Evolutionary conservation across 2,888 invertebrate genomes (phyloP), one percentile per base, ranked within the genome.

Genomic region (Andrena bucephala): DNA sequence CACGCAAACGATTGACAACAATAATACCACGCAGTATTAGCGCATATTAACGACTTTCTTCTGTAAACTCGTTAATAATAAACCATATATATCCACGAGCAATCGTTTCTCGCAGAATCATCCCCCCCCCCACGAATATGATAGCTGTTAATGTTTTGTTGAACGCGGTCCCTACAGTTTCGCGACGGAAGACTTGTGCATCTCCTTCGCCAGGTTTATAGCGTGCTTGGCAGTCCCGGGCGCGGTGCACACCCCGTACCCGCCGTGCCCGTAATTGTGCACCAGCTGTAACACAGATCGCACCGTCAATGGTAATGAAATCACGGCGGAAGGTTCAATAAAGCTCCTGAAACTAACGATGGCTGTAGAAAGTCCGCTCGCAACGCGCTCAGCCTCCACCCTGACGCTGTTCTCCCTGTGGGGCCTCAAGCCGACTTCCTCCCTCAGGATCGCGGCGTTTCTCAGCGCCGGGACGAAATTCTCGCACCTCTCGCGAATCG

Each of bases 231-330:
- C 96, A 0, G 98, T 98, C 8, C 99, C 99, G 36, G 99, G 99
- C 5, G 98, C 97, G 52, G 98, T 96, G 80, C 97, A 97, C 0
- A 99, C 97, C 0, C 99, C 99, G 92, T 98, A 98, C 0, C 98
- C 98, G 0, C 99, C 98, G 93, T 99, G 99, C 0, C 99, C 99
- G 92, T 99, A 99, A 94, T 99, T 98, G 93, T 99, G 99, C 6
- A 99, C 96, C 48, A 99, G 65, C 94, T 94, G 62, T 6, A 76
- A 83, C 13, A 70, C 2, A 65, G 16, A 68, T 60, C 52, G 31
- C 13, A 33, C 63, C n/a, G n/a, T 74, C 57, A 71, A 50, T 3
- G 8, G 27, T 10, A 52, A 60, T 8, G 13, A 20, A 31, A 60
- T 70, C 20, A 20, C 7, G 27, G 27, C 3, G 29, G 29, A 10